Evolutionary conservation across 2,888 invertebrate genomes (phyloP).

Genomic region (Punctoribates punctum): DNA sequence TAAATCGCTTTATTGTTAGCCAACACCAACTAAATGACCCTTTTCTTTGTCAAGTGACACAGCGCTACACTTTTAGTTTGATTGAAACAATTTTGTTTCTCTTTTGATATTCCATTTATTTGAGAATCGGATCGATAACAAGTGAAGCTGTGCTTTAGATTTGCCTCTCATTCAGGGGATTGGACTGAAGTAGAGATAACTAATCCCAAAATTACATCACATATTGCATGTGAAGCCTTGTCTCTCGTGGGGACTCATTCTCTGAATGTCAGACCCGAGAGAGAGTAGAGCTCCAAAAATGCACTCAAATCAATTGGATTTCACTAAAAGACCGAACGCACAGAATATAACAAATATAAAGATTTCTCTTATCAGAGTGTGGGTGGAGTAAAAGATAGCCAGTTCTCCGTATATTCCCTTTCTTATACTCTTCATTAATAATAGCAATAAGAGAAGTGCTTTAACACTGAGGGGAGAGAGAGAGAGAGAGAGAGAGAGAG

Average conservation of each 20-base stretch:
- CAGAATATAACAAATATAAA: not conserved
- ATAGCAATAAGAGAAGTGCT: constrained; percentile 43
- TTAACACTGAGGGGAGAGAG: constrained; percentile 30
- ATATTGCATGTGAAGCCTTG: constrained; percentile 9
- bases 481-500: constrained; percentile 34
- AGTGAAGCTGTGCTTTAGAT: not conserved
- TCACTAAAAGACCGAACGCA: not conserved
- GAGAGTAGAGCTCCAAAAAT: not conserved
- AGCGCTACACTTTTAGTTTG: too few species aligned
- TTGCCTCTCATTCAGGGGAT: not conserved
- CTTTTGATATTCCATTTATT: too few species aligned
- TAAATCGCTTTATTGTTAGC: too few species aligned
- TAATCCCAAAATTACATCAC: constrained; percentile 32
- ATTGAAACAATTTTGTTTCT: too few species aligned
- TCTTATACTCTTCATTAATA: constrained; percentile 20
- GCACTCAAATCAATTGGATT: constrained; percentile 7
- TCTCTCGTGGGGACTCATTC: constrained; percentile 25
- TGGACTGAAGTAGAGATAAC: constrained; percentile 3
- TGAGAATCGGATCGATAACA: not conserved
- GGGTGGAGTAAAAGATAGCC: constrained; percentile 10
- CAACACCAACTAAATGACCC: too few species aligned
- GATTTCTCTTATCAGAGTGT: constrained; percentile 31
- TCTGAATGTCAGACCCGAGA: not conserved
- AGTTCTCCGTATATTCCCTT: not conserved
- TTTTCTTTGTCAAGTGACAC: too few species aligned